A percentile compares a stretch with the other conserved stretches of the same genome.
These are phyloP conservation scores for Hanleya hanleyi DNA, from an alignment of 2,888 invertebrate species.

Conservation along the genomic window DNA sequence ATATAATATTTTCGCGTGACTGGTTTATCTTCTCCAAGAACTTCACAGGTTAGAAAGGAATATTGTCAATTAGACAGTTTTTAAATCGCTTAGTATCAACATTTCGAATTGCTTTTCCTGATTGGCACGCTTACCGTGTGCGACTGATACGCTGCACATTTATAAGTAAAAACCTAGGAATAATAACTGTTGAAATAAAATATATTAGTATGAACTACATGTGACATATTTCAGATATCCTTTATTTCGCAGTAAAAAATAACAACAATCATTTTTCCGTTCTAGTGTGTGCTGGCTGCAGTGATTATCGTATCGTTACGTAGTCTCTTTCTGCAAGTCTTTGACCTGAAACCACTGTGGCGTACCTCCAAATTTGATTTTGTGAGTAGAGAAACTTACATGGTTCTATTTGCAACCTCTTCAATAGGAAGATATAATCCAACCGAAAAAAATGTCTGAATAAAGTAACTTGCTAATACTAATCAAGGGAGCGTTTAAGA, in stretches of 20 bases:
- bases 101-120: neutral
- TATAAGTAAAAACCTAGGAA: neutral
- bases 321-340: constrained; percentile 69
- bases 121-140: no score
- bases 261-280: constrained; percentile 28
- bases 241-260: neutral
- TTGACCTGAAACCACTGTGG: constrained; percentile 63
- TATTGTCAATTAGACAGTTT: no score
- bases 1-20: no score
- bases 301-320: constrained; percentile 71
- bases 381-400: no score
- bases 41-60: no score
- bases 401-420: no score
- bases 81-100: neutral
- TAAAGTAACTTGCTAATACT: no score
- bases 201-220: neutral
- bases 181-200: neutral
- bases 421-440: no score
- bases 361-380: constrained; percentile 68
- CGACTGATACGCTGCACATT: no score
- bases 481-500: no score
- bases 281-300: constrained; percentile 77
- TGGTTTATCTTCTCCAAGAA: no score
- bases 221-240: neutral
- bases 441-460: no score